Evolutionary conservation across 2,888 invertebrate genomes (phyloP), one percentile per base, ranked within the genome.

Genomic region (Anaspis maculata): DNA sequence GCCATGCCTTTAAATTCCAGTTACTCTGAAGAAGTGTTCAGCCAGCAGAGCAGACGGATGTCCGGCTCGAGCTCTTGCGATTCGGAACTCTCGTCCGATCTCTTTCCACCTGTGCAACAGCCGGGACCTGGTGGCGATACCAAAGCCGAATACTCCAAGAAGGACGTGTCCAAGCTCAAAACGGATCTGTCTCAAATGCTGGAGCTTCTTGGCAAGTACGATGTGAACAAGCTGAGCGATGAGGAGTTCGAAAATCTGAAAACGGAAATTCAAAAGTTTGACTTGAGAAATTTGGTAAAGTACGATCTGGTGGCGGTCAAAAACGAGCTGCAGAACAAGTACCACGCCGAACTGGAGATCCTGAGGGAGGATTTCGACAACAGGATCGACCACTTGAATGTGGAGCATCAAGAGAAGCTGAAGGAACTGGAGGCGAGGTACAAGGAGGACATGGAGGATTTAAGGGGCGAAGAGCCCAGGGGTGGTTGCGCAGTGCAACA

Each of bases 11-110:
- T 19, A 19, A 19, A 9, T 24, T 10, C 21, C 38, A 74, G 73
- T 52, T 76, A 76, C 57, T 78, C 79, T 0, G 80, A 80, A 48
- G 79, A 80, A 50, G 66, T 80, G 5, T 76, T 77, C 48, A 79
- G 76, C 41, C 77, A 78, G 47, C 77, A 78, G 27, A 77, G 77
- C 12, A 71, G 75, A 39, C 75, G 74, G 49, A 61, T 74, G 55
- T 73, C 73, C 2, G 58, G 45, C 11, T 61, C 63, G n/a, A 62
- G 62, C 37, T 54, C 56, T 10, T 54, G 52, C 36, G 66, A 66
- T n/a, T 52, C 50, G 13, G 71, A 72, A 34, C 40, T 71, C 3
- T 61, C 64, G 1, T 66, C 67, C 2, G 70, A 70, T 43, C 46
- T 66, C 11, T n/a, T n/a, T n/a, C n/a, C n/a, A n/a, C 58, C 44